A percentile compares a stretch with the other conserved stretches of the same genome.
phyloP scores from a whole-genome alignment of 2,888 invertebrate genomes.

The Himalopsyche kuldschensis region DNA sequence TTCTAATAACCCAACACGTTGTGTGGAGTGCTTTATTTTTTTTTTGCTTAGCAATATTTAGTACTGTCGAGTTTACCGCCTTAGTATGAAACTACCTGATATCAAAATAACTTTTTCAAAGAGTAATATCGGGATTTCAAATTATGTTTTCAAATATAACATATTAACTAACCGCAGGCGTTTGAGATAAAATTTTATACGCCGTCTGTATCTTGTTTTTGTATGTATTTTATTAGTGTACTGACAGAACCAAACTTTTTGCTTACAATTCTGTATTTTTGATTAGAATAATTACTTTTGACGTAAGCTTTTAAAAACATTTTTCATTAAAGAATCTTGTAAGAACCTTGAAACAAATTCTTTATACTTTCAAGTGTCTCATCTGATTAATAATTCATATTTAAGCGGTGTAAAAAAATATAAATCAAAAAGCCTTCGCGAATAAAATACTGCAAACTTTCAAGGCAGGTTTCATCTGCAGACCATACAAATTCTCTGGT shows the following conservation, averaged over 20 bases:
- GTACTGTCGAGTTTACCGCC: neutral
- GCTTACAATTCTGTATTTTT: neutral
- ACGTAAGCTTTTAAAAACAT: neutral
- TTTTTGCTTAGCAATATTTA: neutral
- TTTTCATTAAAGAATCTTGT: neutral
- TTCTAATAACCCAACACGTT: neutral
- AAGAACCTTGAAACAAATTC: neutral
- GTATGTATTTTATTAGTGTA: neutral
- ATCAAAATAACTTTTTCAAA: neutral
- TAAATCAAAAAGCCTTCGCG: too few species aligned
- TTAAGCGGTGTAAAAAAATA: too few species aligned
- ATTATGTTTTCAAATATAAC: neutral
- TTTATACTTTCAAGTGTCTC: neutral
- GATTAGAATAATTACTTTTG: neutral
- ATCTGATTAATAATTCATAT: neutral
- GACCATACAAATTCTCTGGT: too few species aligned
- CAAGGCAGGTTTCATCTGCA: too few species aligned
- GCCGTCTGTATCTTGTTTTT: neutral
- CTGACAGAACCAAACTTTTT: too few species aligned
- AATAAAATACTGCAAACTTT: too few species aligned
- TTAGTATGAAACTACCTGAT: neutral
- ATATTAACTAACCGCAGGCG: neutral
- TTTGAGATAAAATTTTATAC: neutral
- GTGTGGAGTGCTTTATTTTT: neutral
- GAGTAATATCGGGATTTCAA: neutral